Conservation (phyloP, 2,888 invertebrate genomes). For the Frankliniella intonsa region DNA sequence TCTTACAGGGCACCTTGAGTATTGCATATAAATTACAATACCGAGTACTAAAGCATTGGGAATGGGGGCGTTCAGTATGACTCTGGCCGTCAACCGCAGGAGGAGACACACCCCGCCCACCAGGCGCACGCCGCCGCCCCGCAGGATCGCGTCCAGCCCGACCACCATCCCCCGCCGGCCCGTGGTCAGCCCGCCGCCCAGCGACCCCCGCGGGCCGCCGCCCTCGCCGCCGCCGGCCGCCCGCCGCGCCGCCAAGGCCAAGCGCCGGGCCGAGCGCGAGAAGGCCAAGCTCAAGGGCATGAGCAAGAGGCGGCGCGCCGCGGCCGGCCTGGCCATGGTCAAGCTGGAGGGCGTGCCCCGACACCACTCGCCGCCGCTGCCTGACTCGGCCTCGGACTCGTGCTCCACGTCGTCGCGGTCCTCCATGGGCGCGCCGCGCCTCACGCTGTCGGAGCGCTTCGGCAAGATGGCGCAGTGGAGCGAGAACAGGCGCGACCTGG, state of each 20-base stretch:
- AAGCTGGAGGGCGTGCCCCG: conserved; percentile 23
- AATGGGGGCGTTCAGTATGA: neutral
- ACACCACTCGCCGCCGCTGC: conserved; percentile 36
- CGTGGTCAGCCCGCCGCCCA: conserved; percentile 46
- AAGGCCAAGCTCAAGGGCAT: conserved; percentile 39
- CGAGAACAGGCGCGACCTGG: conserved; percentile 76
- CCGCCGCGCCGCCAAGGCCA: conserved; percentile 53
- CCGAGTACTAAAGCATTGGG: neutral
- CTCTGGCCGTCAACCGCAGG: conserved; percentile 37
- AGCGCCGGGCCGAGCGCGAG: conserved; percentile 47
- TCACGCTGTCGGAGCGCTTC: conserved; percentile 79
- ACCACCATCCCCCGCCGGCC: conserved; percentile 33
- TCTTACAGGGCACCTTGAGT: neutral
- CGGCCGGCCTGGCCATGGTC: conserved; percentile 6
- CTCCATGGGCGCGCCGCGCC: conserved; percentile 47
- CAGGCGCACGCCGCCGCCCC: conserved; percentile 41
- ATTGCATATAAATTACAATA: no score
- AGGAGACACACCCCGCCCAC: conserved; percentile 36
- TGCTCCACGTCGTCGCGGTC: conserved; percentile 20
- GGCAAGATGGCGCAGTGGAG: conserved; percentile 92
- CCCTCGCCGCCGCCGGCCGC: conserved; percentile 55
- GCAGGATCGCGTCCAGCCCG: conserved; percentile 33
- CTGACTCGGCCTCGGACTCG: conserved; percentile 17
- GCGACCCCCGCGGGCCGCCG: conserved; percentile 52
- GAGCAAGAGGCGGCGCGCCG: neutral